Percentiles rank a stretch among this genome's conserved stretches.
Evolutionary conservation across 2,888 invertebrate genomes (phyloP).

Genomic region (Laspeyria flexula): DNA sequence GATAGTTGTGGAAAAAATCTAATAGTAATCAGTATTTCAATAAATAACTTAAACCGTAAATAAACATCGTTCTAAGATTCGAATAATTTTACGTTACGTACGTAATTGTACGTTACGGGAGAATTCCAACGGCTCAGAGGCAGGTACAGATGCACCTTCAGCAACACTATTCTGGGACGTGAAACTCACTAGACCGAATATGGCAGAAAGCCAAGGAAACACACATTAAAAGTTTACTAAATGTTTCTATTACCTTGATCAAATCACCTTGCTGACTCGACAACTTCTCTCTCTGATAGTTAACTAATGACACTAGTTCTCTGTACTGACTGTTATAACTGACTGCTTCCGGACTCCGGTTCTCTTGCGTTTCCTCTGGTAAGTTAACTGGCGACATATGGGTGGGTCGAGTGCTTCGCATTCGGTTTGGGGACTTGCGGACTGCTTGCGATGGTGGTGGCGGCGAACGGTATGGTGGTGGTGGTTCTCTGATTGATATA

Average conservation of each 20-base stretch:
- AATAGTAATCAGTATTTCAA: too few species aligned
- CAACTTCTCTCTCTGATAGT: constrained; percentile 96
- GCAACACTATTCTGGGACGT: too few species aligned
- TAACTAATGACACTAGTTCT: constrained; percentile 94
- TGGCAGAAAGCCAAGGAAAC: too few species aligned
- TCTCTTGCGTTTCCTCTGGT: constrained; percentile 63
- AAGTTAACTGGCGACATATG: constrained; percentile 79
- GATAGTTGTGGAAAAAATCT: too few species aligned
- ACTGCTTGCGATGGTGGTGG: constrained; percentile 75
- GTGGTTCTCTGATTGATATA: constrained; percentile 70
- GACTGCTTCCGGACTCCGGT: constrained; percentile 85
- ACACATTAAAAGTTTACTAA: too few species aligned
- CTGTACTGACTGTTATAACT: constrained; percentile 91
- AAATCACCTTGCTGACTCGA: constrained; percentile 96
- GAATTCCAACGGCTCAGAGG: too few species aligned
- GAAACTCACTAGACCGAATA: too few species aligned
- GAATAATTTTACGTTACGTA: too few species aligned
- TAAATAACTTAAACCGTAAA: too few species aligned
- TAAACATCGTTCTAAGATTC: too few species aligned
- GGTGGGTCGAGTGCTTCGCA: constrained; percentile 60
- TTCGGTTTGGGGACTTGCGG: constrained; percentile 76
- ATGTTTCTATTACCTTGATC: constrained; percentile 93
- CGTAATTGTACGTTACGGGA: too few species aligned
- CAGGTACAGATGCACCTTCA: too few species aligned
- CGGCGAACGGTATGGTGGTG: constrained; percentile 82